Evolutionary conservation across 2,113 vertebrate genomes (phyloP).

Genomic region (Chascanopsetta lugubris): DNA sequence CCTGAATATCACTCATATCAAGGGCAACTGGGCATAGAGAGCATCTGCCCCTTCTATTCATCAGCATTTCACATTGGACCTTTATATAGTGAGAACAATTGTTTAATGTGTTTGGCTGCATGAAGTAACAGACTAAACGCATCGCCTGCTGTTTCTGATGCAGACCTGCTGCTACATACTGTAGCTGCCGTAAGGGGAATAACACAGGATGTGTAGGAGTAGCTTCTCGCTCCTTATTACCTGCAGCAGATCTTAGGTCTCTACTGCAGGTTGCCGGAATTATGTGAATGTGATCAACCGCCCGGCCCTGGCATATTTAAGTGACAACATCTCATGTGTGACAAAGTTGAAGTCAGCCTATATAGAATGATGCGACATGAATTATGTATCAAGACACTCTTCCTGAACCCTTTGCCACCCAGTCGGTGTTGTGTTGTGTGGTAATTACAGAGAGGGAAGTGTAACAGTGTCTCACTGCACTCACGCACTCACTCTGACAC

Average conservation of each 20-base stretch:
- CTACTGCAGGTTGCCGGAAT: neutral
- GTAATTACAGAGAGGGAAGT: conserved; percentile 25
- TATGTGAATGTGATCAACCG: neutral
- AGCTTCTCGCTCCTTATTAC: neutral
- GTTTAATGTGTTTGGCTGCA: neutral
- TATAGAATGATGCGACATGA: conserved; percentile 18
- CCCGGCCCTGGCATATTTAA: conserved; percentile 20
- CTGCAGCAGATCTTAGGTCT: neutral
- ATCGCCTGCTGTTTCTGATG: neutral
- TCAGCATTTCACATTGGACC: too few relatives aligned
- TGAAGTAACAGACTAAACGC: neutral
- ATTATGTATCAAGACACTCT: conserved; percentile 41
- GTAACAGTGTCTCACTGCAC: neutral
- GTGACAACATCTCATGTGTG: conserved; percentile 1
- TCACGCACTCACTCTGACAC: neutral
- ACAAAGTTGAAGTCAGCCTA: conserved; percentile 20
- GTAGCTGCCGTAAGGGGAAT: neutral
- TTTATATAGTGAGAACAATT: too few relatives aligned
- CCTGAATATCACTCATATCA: too few relatives aligned
- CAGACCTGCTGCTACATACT: neutral
- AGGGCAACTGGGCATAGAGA: too few relatives aligned
- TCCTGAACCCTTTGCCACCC: conserved; percentile 30
- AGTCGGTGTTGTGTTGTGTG: neutral
- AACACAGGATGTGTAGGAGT: neutral
- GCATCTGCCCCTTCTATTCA: too few relatives aligned